Evolutionary conservation across 2,797 vertebrate genomes (phyloP), one percentile per base, ranked within the genome.

Genomic region (Melanotaenia maccullochi): DNA sequence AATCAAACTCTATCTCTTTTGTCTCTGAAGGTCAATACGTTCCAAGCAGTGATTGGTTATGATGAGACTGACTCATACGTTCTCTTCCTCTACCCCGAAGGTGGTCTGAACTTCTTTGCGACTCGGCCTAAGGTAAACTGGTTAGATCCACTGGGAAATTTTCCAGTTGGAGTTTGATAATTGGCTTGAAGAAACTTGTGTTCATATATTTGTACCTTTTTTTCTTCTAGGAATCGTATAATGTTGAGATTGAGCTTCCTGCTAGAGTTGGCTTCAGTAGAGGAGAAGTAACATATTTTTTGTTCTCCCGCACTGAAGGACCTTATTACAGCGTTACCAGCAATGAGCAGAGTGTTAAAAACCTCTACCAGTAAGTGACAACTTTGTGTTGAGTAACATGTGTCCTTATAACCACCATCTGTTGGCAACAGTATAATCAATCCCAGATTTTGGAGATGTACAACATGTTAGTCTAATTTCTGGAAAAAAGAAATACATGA

Each of bases 251-350:
- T 1, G 94, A 97, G 84, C 95, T 98, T 59, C 96, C 97, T 0
- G 97, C 97, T 14, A 90, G 97, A 36, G 97, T 97, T 40, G 97
- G 97, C 67, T 99, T 99, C 93, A 96, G 96, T 92, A 78, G 96
- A 83, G 98, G 98, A 33, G 97, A 98, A n/a, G 55, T 94, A 0
- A 78, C 94, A 0, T 93, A 93, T 86, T 75, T 94, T 0, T 33
- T 94, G 64, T 87, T 94, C 62, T 94, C 94, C 49, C 93, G 94
- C 62, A 83, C 30, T 0, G 97, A 98, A 0, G 96, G 95, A 28
- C 95, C 94, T 0, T 93, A 93, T 85, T 95, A 96, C 92, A 97
- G 95, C 61, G 76, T 99, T 55, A 96, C 97, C 67, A 95, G 81
- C 71, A 91, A 93, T 0, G 95, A 97, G 80, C 93, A 95, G 80